Percentiles rank a stretch among this genome's conserved stretches.
Conservation (phyloP, 2,888 invertebrate species). For the Artemia sinica region DNA sequence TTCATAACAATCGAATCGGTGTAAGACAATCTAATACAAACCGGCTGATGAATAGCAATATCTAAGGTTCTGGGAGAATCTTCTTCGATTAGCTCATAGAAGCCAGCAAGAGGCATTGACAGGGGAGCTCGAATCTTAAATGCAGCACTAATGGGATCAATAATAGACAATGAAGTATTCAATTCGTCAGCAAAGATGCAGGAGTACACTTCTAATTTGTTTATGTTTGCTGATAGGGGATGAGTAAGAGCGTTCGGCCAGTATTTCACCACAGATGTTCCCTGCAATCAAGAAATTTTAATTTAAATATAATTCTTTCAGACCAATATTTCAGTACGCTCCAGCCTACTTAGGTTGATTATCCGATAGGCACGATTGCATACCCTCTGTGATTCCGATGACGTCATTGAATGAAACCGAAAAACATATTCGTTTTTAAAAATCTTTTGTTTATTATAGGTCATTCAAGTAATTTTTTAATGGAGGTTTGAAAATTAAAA, state of each 20-base stretch:
- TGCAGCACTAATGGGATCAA: slow-evolving; percentile 75
- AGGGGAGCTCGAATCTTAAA: slow-evolving; percentile 40
- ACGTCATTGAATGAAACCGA: too few relatives aligned
- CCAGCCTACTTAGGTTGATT: too few relatives aligned
- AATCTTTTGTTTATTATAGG: too few relatives aligned
- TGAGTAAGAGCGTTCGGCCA: slow-evolving; percentile 47
- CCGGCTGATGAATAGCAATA: slow-evolving; percentile 47
- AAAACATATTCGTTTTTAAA: too few relatives aligned
- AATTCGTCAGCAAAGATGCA: slow-evolving; percentile 76
- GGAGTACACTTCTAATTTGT: slow-evolving; percentile 77
- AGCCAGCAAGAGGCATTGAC: slow-evolving; percentile 26
- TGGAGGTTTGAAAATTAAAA: too few relatives aligned
- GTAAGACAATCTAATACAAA: slow-evolving; percentile 73
- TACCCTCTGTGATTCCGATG: too few relatives aligned
- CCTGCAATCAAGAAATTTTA: slow-evolving; percentile 36
- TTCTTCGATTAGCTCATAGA: slow-evolving; percentile 27
- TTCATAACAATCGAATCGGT: slow-evolving; percentile 82
- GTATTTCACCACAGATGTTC: slow-evolving; percentile 71
- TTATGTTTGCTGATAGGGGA: slow-evolving; percentile 68
- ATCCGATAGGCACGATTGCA: too few relatives aligned
- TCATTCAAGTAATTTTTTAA: too few relatives aligned
- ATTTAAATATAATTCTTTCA: background rate
- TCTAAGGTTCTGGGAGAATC: slow-evolving; percentile 30
- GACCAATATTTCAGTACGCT: too few relatives aligned
- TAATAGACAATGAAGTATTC: slow-evolving; percentile 79